A percentile compares a stretch with the other conserved stretches of the same genome.
These are phyloP conservation scores for Macaca nemestrina DNA, from an alignment of 2,113 vertebrate species.

Conservation along the genomic window DNA sequence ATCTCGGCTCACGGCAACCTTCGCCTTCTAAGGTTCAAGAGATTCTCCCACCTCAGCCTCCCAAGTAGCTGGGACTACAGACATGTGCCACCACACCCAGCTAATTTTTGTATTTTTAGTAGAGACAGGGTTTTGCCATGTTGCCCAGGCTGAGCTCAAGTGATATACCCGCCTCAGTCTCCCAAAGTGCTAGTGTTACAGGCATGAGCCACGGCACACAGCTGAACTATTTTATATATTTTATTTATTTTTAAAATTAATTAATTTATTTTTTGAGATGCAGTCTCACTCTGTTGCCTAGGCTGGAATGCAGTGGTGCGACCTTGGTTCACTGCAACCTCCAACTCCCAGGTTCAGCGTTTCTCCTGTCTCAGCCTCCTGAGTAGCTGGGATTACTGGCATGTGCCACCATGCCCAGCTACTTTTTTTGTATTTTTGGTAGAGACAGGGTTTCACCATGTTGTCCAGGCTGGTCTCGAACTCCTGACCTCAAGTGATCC, in stretches of 20 bases:
- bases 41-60: too few relatives aligned
- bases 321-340: neutral
- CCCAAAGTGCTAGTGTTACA: too few relatives aligned
- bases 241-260: neutral
- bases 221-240: neutral
- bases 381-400: neutral
- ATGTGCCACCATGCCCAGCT: neutral
- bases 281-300: neutral
- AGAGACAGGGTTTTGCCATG: too few relatives aligned
- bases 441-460: neutral
- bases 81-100: too few relatives aligned
- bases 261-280: too few relatives aligned
- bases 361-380: neutral
- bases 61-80: too few relatives aligned
- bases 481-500: neutral
- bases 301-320: neutral
- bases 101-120: too few relatives aligned
- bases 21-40: too few relatives aligned
- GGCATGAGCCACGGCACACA: too few relatives aligned
- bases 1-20: too few relatives aligned
- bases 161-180: too few relatives aligned
- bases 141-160: too few relatives aligned
- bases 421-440: neutral
- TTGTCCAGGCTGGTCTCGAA: neutral
- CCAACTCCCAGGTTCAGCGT: neutral